These are phyloP conservation scores for Dendronephthya gigantea DNA, from an alignment of 64 coral and sea anemone genomes.

Conservation along the genomic window DNA sequence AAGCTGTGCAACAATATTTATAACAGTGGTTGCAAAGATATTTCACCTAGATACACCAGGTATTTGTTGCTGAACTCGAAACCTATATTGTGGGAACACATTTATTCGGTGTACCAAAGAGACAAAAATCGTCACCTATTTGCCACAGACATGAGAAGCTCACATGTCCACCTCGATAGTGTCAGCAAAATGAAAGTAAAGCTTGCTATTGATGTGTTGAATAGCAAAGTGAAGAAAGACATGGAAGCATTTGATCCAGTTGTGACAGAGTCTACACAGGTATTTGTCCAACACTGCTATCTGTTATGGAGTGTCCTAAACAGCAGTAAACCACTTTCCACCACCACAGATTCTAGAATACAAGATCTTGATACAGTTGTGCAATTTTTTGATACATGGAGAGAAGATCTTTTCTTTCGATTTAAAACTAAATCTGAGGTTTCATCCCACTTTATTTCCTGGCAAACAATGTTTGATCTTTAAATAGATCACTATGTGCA, in stretches of 20 bases:
- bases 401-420: not conserved
- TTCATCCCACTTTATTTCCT: not conserved
- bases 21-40: constrained; percentile 4
- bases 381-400: not conserved
- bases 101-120: not conserved
- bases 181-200: not conserved
- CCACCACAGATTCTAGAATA: not conserved
- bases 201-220: not conserved
- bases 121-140: constrained; percentile 5
- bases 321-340: not conserved
- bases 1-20: not conserved
- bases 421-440: not conserved
- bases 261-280: not conserved
- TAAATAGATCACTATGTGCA: not conserved
- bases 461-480: constrained; percentile 12
- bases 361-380: not conserved
- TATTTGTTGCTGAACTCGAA: not conserved
- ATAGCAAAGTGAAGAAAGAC: not conserved
- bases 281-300: not conserved
- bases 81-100: not conserved
- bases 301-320: constrained; percentile 1
- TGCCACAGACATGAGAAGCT: not conserved
- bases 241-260: constrained; percentile 5
- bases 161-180: not conserved
- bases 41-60: not conserved